These are phyloP conservation scores for Steatornis caripensis DNA, from an alignment of 2,113 vertebrate genomes.

Conservation along the genomic window DNA sequence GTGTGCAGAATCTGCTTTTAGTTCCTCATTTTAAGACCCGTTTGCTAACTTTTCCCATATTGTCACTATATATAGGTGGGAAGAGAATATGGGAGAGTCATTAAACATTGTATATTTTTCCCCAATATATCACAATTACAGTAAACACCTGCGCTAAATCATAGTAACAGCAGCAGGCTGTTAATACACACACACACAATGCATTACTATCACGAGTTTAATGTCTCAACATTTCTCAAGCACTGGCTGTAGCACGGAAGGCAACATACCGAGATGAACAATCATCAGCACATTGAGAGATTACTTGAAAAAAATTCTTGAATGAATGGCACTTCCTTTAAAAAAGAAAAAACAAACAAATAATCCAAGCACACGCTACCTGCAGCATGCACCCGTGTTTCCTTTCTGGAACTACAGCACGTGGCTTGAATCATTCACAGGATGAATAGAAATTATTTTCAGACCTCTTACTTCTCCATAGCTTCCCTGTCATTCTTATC, in stretches of 20 bases:
- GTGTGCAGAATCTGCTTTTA: no score
- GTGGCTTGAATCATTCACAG: background rate
- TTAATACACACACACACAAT: no score
- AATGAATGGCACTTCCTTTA: background rate
- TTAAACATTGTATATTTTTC: background rate
- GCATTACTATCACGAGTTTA: background rate
- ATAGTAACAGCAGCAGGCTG: background rate
- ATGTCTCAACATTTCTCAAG: background rate
- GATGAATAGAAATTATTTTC: background rate
- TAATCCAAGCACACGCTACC: background rate
- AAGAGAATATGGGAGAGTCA: background rate
- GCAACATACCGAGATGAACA: background rate
- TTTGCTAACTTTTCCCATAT: background rate
- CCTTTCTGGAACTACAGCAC: background rate
- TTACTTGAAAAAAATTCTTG: background rate
- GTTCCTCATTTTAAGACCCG: background rate
- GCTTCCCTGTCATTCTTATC: background rate
- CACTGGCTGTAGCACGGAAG: background rate
- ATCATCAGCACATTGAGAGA: background rate
- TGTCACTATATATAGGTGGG: background rate
- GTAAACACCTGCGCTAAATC: background rate
- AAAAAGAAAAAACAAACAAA: background rate
- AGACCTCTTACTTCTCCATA: background rate
- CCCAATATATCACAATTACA: background rate
- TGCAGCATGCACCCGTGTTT: rapidly evolving